Evolutionary conservation across 1,140 invertebrate species (phyloP), one percentile per base, ranked within the genome.

Genomic region (Bombus breviceps): DNA sequence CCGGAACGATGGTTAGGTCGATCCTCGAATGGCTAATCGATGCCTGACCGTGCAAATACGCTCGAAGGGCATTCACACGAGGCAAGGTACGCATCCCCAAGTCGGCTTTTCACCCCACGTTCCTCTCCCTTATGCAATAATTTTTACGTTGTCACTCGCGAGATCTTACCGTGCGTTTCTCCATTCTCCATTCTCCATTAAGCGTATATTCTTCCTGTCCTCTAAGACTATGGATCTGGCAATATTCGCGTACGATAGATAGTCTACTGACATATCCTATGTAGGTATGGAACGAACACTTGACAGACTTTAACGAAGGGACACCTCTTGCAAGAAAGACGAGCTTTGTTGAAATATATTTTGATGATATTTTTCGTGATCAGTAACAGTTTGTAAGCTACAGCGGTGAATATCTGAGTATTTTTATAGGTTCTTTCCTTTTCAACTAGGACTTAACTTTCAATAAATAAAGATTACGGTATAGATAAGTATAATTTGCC

Each of bases 11-110:
- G 62, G 80, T 57, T 64, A 75, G 83, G 74, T 90, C 86, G 88
- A 91, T 91, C 76, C 83, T 83, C 68, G 75, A 91, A 91, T 88
- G 82, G 86, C 88, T 91, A 91, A 91, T 91, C 90, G 91, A 91
- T 91, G 89, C 79, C 86, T 85, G 90, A 88, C 88, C 86, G 79
- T 69, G 82, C 77, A 83, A 84, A 89, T 89, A 90, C 76, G 87
- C 74, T 64, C 77, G 79, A 68, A 69, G 82, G 88, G 59, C 76
- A 75, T 88, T 89, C 75, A 75, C 78, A 64, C 84, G 74, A n/a
- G 47, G 77, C 81, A 47, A 82, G n/a, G 53, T 78, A 73, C 78
- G 80, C 47, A 83, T 85, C 88, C 87, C 85, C 82, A 32, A 87
- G 69, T 72, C 62, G 43, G n/a, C 64, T 83, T 87, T 84, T 78